Base-by-base conservation (phyloP, 2,888 invertebrate species). In the Tolmerus cingulatus region DNA sequence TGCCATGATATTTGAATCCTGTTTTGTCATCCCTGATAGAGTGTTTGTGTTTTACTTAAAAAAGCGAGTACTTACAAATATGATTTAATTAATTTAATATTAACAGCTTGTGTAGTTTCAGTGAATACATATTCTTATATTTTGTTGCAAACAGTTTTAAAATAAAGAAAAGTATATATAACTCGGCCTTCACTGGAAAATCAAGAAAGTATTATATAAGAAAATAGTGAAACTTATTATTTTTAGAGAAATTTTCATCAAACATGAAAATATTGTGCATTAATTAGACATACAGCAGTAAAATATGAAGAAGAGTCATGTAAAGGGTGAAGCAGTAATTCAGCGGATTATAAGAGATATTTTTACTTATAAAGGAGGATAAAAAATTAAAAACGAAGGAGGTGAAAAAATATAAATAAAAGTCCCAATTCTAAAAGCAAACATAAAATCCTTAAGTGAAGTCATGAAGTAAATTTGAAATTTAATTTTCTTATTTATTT, bases 201-300 rank as follows among this genome's bases (percentile, higher is more conserved):
- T 55, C 12, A 81, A 40, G 19, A n/a, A 74, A 57, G 7, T 57
- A 74, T 74, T 55, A 55, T 82, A 19, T 74, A 85, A 85, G 43
- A 85, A 85, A 85, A 66, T 37, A 66, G 14, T 5, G 23, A 74
- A 74, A 84, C 40, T 84, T 84, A 85, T 85, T 85, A 85, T 85
- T 85, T 85, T 84, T 84, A 84, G 74, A 74, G 30, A 85, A 74
- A 19, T 74, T 85, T 85, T 85, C 46, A 85, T n/a, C 57, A 82
- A 79, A 27, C 40, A 43, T 79, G 46, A 79, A 79, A 79, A 79
- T 85, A 46, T 27, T 79, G 46, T 5, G 27, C 79, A 79, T 40
- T 79, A 46, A 27, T 12, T 46, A 79, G 12, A 66, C 23, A 66
- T 66, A 66, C 66, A 66, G 66, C 66, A 66, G 23, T 66, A 23